phyloP scores from a whole-genome alignment of 1,140 invertebrate genomes.

The Grapholita molesta region DNA sequence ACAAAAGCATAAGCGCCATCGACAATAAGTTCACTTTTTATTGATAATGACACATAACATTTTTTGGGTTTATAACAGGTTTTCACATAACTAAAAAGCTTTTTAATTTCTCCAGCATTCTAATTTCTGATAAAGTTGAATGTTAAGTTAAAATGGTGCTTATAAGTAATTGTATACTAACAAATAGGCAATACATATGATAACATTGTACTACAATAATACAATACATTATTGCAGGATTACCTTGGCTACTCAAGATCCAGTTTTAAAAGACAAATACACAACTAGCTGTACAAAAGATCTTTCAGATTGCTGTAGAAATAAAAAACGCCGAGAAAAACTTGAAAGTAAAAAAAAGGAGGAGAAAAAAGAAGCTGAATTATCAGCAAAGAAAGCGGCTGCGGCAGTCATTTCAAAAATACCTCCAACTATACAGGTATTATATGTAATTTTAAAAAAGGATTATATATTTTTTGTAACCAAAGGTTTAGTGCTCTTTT shows the following conservation, averaged over 20 bases:
- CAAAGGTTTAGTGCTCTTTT: too few relatives aligned
- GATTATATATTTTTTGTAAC: not conserved
- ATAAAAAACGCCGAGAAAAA: constrained; percentile 48
- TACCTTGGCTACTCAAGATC: constrained; percentile 46
- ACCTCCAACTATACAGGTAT: constrained; percentile 63
- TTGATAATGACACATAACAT: too few relatives aligned
- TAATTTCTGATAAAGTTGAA: too few relatives aligned
- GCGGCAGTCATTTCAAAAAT: constrained; percentile 45
- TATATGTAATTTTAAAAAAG: not conserved
- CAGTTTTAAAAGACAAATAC: constrained; percentile 49
- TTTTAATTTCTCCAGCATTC: too few relatives aligned
- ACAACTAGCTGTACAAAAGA: constrained; percentile 50
- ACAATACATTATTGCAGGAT: constrained; percentile 38
- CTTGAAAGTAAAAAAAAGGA: constrained; percentile 46
- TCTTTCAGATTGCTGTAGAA: constrained; percentile 57
- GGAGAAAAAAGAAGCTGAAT: constrained; percentile 25
- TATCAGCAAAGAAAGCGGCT: constrained; percentile 27
- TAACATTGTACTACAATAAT: too few relatives aligned
- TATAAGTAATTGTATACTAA: too few relatives aligned
- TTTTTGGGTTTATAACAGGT: too few relatives aligned
- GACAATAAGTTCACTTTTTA: too few relatives aligned
- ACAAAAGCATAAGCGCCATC: too few relatives aligned
- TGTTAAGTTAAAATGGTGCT: too few relatives aligned
- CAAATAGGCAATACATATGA: too few relatives aligned
- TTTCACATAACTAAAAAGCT: too few relatives aligned